Percentiles rank a stretch among this genome's conserved stretches.
These are phyloP conservation scores for Rhogogaster chlorosoma DNA, from an alignment of 2,888 invertebrate genomes.

Conservation along the genomic window DNA sequence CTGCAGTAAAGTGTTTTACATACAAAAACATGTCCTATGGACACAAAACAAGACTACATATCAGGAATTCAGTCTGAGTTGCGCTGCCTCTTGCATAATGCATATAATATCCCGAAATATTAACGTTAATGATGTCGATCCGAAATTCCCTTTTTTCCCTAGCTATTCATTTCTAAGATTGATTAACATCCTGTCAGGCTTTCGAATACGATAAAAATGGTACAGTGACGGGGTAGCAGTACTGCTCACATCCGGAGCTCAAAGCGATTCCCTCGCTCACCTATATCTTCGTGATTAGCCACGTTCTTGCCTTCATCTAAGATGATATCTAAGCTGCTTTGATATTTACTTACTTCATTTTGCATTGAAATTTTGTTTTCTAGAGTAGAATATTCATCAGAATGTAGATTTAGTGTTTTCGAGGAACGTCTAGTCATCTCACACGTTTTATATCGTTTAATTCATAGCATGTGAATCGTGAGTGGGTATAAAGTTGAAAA, in stretches of 20 bases:
- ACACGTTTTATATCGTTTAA: not conserved
- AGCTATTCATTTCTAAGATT: not conserved
- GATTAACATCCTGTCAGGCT: not conserved
- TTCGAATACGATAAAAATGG: not conserved
- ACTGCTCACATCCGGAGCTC: not conserved
- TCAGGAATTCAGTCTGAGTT: not conserved
- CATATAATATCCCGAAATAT: not conserved
- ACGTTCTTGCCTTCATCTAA: not conserved
- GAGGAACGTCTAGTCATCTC: not conserved
- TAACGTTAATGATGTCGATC: not conserved
- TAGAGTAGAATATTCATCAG: not conserved
- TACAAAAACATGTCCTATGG: not conserved
- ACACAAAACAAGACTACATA: slow-evolving; percentile 1
- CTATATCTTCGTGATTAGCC: not conserved
- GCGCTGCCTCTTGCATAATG: not conserved
- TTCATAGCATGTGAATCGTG: not conserved
- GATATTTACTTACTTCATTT: not conserved
- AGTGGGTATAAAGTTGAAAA: too few relatives aligned
- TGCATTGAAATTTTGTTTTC: not conserved
- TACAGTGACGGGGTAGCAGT: not conserved
- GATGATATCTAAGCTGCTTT: not conserved
- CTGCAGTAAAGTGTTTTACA: slow-evolving; percentile 19
- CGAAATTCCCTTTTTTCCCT: not conserved
- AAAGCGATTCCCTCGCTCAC: not conserved
- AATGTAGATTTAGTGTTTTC: not conserved